phyloP scores from a whole-genome alignment of 2,888 invertebrate genomes.

The Drosophila anceps region DNA sequence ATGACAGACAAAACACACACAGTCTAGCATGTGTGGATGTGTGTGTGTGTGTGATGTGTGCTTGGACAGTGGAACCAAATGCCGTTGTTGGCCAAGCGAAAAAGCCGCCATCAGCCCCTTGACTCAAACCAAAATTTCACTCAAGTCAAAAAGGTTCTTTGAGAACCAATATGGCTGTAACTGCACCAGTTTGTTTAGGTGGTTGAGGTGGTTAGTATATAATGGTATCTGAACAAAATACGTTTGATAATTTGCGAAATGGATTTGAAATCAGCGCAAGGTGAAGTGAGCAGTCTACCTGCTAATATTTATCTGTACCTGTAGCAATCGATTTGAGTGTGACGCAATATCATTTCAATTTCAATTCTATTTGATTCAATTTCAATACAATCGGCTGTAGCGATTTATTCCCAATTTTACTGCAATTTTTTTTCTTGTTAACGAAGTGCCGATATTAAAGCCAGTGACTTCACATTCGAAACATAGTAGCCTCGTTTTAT shows the following conservation, averaged over 20 bases:
- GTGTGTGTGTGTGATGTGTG: slow-evolving; percentile 18
- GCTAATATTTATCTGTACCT: background rate
- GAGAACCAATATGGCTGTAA: background rate
- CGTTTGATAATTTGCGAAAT: slow-evolving; percentile 60
- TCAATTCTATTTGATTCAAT: background rate
- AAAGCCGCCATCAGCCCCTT: slow-evolving; percentile 25
- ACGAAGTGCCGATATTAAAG: too few species aligned
- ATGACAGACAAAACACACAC: slow-evolving; percentile 16
- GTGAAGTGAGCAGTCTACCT: background rate
- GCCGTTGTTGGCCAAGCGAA: slow-evolving; percentile 43
- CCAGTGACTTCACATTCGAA: too few species aligned
- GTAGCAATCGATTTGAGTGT: slow-evolving; percentile 29
- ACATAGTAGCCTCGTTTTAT: too few species aligned
- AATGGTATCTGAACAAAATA: slow-evolving; percentile 32
- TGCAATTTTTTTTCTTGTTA: too few species aligned
- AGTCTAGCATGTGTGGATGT: slow-evolving; percentile 3
- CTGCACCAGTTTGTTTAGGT: background rate
- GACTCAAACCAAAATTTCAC: slow-evolving; percentile 5
- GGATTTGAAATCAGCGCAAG: slow-evolving; percentile 37
- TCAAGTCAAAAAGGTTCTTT: slow-evolving; percentile 23
- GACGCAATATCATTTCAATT: background rate
- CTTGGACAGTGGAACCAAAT: slow-evolving; percentile 18
- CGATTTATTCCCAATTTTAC: too few species aligned
- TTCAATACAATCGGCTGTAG: background rate
- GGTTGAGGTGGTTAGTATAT: background rate